phyloP scores from a whole-genome alignment of 2,888 invertebrate genomes.

The Tetragonisca angustula region DNA sequence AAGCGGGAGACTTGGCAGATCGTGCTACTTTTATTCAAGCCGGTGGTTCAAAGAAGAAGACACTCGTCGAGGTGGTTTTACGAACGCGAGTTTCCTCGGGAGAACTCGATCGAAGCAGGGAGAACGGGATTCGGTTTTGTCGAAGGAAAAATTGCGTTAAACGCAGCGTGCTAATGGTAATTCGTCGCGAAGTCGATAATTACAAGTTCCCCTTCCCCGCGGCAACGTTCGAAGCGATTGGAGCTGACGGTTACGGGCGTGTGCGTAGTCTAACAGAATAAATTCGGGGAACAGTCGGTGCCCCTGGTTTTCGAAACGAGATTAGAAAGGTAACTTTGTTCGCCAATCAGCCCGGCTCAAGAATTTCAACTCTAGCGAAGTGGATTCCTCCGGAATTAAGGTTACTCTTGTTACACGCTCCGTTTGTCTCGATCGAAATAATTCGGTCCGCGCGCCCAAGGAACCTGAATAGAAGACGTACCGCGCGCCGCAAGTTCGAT shows the following conservation, averaged over 20 bases:
- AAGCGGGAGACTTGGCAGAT: neutral
- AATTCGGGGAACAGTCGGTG: slow-evolving; percentile 77
- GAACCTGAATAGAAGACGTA: slow-evolving; percentile 39
- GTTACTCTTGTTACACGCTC: slow-evolving; percentile 59
- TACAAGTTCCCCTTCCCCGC: slow-evolving; percentile 79
- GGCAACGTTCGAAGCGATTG: slow-evolving; percentile 81
- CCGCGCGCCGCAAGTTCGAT: slow-evolving; percentile 39
- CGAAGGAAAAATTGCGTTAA: slow-evolving; percentile 53
- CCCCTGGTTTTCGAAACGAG: slow-evolving; percentile 72
- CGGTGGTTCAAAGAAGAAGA: too few species aligned
- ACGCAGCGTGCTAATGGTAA: slow-evolving; percentile 74
- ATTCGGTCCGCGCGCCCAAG: slow-evolving; percentile 35
- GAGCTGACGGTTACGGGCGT: slow-evolving; percentile 61
- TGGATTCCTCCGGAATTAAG: slow-evolving; percentile 62
- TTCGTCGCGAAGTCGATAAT: slow-evolving; percentile 79
- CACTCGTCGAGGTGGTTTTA: neutral
- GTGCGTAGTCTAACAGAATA: slow-evolving; percentile 60
- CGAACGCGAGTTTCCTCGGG: neutral
- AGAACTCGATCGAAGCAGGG: neutral
- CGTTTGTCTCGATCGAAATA: slow-evolving; percentile 62
- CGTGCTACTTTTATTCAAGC: neutral
- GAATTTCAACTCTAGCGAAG: slow-evolving; percentile 69
- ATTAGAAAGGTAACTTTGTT: slow-evolving; percentile 82
- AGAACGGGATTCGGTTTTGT: neutral
- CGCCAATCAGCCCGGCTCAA: slow-evolving; percentile 78